Percentiles rank a stretch among this genome's conserved stretches.
Evolutionary conservation across 2,113 vertebrate species (phyloP).

Genomic region (Lagenorhynchus albirostris): DNA sequence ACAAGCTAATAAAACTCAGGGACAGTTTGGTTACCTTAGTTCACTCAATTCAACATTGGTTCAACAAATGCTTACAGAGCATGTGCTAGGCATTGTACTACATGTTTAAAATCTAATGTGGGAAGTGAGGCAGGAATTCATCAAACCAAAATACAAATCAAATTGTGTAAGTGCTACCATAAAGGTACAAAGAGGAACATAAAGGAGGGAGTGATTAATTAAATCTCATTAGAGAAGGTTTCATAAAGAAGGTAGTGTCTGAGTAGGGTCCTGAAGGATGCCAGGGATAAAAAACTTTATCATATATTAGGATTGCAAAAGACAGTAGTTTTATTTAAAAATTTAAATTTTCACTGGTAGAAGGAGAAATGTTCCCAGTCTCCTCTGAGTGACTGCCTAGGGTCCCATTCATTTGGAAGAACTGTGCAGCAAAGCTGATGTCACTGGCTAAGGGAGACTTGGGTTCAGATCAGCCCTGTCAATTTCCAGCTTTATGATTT

Average conservation of each 20-base stretch:
- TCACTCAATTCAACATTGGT: neutral
- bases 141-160: neutral
- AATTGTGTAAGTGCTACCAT: neutral
- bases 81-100: neutral
- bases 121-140: neutral
- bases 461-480: neutral
- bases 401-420: neutral
- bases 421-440: rapidly evolving
- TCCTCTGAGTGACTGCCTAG: neutral
- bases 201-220: neutral
- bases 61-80: neutral
- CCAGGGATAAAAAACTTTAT: neutral
- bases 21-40: neutral
- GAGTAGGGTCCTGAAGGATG: neutral
- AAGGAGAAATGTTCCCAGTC: neutral
- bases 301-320: neutral
- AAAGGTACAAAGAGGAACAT: neutral
- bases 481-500: neutral
- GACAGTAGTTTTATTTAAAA: neutral
- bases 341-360: neutral
- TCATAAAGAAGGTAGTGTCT: neutral
- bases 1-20: neutral
- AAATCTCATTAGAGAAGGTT: neutral
- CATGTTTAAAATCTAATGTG: neutral
- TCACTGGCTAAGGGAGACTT: neutral